Evolutionary conservation across 2,797 vertebrate genomes (phyloP), one percentile per base, ranked within the genome.

Genomic region (Pseudocheirus occidentalis): DNA sequence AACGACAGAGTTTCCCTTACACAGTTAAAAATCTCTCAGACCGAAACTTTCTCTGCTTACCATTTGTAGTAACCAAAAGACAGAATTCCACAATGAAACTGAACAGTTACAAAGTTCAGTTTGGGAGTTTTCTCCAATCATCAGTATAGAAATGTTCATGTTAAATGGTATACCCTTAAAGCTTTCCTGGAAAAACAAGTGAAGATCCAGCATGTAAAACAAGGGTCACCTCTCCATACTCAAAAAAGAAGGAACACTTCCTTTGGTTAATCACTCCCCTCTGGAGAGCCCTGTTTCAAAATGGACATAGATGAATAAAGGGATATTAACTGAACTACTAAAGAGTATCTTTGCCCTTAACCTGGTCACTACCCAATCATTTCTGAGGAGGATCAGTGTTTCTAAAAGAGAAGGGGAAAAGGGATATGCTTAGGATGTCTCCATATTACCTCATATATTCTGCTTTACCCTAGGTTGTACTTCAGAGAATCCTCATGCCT

Each of bases 401-500:
- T 46, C 21, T 50, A 87, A 87, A 87, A 87, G 18, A 11, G 2
- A 27, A 27, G 40, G n/a, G 31, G 40, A 14, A 14, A 11, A 46
- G 16, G 24, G 40, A 11, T 40, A 56, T 59, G 27, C 34, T 81
- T 50, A 56, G 29, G 9, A 12, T 10, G n/a, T 73, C 21, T 40
- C 31, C 5, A 55, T 55, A 0, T 90, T 92, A 94, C 92, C 94
- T 81, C 50, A 1, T 92, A 3, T 50, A 90, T 96, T 96, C 93
- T 97, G 92, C 28, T 96, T 95, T 98, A 95, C 93, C 59, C 53
- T 97, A 99, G 99, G 99, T 97, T 97, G 97, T 90, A 94, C 99
- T 89, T 98, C 99, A 81, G 99, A 99, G 96, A 99, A 99, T 98
- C 98, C 99, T 9, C 99, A 99, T 5, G 99, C 99, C 98, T 99